These are phyloP conservation scores for Furcula furcula DNA, from an alignment of 2,888 invertebrate species.

Conservation along the genomic window DNA sequence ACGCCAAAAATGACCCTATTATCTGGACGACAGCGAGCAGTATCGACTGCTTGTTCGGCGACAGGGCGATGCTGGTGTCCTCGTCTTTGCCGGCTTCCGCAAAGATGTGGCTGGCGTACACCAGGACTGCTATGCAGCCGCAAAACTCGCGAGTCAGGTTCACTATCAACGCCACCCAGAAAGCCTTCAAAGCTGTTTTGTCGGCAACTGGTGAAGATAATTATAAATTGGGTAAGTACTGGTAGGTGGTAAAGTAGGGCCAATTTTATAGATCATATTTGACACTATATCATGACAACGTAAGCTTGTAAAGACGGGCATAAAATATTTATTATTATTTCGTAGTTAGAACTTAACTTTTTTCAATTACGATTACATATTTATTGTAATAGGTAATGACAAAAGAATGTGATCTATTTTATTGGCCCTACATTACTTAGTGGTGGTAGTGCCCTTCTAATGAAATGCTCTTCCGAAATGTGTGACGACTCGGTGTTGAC, in stretches of 20 bases:
- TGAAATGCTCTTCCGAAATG: too few relatives aligned
- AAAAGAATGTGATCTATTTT: too few relatives aligned
- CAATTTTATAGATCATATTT: too few relatives aligned
- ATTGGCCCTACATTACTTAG: too few relatives aligned
- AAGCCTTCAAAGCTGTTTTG: constrained; percentile 65
- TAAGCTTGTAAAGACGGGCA: too few relatives aligned
- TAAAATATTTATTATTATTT: too few relatives aligned
- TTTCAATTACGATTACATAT: too few relatives aligned
- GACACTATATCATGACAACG: too few relatives aligned
- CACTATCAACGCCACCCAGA: constrained; percentile 72
- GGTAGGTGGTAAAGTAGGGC: neutral
- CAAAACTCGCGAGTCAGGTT: constrained; percentile 71
- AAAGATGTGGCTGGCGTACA: constrained; percentile 74
- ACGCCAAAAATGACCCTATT: constrained; percentile 67
- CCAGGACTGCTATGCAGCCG: constrained; percentile 70
- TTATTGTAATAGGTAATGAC: too few relatives aligned
- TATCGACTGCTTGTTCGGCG: constrained; percentile 71
- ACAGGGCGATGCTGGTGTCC: constrained; percentile 49
- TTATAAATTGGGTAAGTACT: neutral
- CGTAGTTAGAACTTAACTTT: too few relatives aligned
- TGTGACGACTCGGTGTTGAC: too few relatives aligned
- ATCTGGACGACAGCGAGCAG: constrained; percentile 70
- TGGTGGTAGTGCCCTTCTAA: too few relatives aligned
- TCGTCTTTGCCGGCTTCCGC: constrained; percentile 55
- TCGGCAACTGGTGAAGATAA: constrained; percentile 48